Evolutionary conservation across 2,797 vertebrate genomes (phyloP).

Genomic region (Heterohyrax brucei): DNA sequence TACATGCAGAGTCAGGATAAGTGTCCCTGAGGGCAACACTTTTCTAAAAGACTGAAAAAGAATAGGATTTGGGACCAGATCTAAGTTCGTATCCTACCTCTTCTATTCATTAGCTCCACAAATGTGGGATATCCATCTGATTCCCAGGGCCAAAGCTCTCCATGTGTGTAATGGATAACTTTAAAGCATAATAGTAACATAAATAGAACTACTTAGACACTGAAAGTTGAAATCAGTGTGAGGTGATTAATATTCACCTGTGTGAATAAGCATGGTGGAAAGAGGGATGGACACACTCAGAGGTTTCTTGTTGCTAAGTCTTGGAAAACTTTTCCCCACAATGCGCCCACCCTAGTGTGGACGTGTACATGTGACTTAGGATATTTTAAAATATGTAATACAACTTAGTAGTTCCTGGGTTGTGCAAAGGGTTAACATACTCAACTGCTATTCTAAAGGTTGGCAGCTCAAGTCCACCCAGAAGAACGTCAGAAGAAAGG

Average conservation of each 20-base stretch:
- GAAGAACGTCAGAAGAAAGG: neutral
- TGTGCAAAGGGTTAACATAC: no score
- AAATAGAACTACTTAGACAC: rapidly evolving
- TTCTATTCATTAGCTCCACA: neutral
- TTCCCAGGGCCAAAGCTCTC: rapidly evolving
- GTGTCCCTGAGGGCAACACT: no score
- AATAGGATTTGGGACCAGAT: rapidly evolving
- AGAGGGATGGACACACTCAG: neutral
- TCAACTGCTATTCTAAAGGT: neutral
- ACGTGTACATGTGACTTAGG: no score
- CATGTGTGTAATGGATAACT: neutral
- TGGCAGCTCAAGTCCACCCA: neutral
- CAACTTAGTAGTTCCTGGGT: no score
- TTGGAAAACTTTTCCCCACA: no score
- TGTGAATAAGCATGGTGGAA: rapidly evolving
- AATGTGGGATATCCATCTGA: rapidly evolving
- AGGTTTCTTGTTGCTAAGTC: neutral
- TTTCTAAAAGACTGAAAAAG: rapidly evolving
- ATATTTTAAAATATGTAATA: neutral
- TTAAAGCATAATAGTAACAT: rapidly evolving
- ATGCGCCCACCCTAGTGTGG: rapidly evolving
- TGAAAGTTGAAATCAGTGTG: rapidly evolving
- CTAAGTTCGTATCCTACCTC: rapidly evolving
- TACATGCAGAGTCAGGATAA: neutral
- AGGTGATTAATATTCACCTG: rapidly evolving